phyloP scores from a whole-genome alignment of 2,797 vertebrate genomes.

The Mareca penelope region DNA sequence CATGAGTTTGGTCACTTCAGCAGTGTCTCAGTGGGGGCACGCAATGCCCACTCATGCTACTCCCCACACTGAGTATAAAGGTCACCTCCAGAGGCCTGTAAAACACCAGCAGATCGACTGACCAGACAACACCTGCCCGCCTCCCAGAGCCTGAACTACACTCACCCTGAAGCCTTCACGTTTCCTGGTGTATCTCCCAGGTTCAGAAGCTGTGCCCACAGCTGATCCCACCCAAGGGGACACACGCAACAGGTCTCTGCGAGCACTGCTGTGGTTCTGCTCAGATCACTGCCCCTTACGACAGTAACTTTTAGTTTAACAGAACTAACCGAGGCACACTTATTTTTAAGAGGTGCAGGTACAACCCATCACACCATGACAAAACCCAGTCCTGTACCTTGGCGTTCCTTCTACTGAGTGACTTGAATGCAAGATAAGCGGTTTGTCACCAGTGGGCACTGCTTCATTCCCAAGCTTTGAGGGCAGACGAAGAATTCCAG shows the following conservation, averaged over 20 bases:
- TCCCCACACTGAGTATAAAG: not conserved
- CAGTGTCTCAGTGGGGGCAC: not conserved
- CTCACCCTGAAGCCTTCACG: not conserved
- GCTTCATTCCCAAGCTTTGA: not conserved
- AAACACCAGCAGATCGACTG: not conserved
- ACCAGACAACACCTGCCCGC: not conserved
- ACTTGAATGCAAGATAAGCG: not conserved
- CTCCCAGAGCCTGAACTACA: not conserved
- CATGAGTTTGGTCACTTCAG: not conserved
- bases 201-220: not conserved
- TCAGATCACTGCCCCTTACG: not conserved
- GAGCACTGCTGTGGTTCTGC: not conserved
- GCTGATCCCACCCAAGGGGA: not conserved
- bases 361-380: not conserved
- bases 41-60: not conserved
- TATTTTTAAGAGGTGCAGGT: not conserved
- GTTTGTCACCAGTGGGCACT: not conserved
- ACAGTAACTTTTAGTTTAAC: not conserved
- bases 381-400: fast-evolving
- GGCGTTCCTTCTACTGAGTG: not conserved
- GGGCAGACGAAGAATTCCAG: not conserved
- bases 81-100: not conserved
- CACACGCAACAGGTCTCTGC: not conserved
- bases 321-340: not conserved
- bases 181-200: fast-evolving